Base-by-base conservation (phyloP, 1,140 invertebrate species). In the Pseudobourletiella spinata region DNA sequence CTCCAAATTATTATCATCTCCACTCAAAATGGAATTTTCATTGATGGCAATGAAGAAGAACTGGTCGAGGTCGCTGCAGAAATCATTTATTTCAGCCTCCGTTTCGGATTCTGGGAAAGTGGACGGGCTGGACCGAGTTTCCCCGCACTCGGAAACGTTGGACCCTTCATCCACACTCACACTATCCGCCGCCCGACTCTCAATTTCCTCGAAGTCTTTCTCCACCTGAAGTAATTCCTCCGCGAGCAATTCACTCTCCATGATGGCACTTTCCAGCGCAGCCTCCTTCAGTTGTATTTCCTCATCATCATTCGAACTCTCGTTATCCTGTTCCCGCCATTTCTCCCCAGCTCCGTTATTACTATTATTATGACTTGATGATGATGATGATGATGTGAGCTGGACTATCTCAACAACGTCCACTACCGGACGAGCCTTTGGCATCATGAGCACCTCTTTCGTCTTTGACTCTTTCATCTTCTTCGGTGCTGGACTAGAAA, bases 231-330 rank as follows among this genome's bases (percentile, higher is more conserved):
- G 77, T 63, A 89, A 89, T 74, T 91, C 87, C 52, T 85, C 82
- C 65, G 87, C 86, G n/a, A 91, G 71, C 1, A 82, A 79, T 64
- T 87, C 87, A 74, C 91, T 87, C 70, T 90, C 87, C 54, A 88
- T 57, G 84, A 64, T 85, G 82, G 59, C 92, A 71, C 70, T 89
- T 75, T 74, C 81, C 72, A 82, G 71, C 71, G 81, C 67, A 71
- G 78, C 71, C 74, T 81, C 74, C 61, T 74, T 82, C 71, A 51
- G 74, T 72, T 67, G 75, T 74, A 66, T 73, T 39, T 80, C 77
- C 63, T 80, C 79, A 30, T 80, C 78, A 55, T 66, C 64, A 25
- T 46, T 59, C 2, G 64, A 59, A 57, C 46, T 52, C 42, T 60
- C 59, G 3, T 29, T 43, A 42, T 60, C 59, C n/a, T 30, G 25